Conservation (phyloP, 2,113 vertebrate species). For the Lepus americanus region DNA sequence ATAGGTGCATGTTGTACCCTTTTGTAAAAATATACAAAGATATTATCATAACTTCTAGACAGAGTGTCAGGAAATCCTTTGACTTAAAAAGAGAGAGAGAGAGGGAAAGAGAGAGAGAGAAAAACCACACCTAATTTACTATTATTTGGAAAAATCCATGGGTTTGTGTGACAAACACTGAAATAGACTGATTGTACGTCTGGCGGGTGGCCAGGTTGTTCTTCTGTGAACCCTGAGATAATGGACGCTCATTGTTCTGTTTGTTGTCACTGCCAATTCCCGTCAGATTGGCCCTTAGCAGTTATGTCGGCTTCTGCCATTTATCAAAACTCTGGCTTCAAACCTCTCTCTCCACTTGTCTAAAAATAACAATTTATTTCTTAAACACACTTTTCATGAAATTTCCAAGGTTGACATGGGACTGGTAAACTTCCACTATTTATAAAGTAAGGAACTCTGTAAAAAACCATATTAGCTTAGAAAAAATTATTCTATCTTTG, state of each 20-base stretch:
- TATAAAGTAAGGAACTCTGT: constrained; percentile 38
- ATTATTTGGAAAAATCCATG: constrained; percentile 74
- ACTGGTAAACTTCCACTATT: constrained; percentile 27
- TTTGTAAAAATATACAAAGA: constrained; percentile 75
- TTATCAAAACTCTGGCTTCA: constrained; percentile 69
- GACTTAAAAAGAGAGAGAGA: constrained; percentile 50
- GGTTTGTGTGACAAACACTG: constrained; percentile 69
- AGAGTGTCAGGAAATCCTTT: constrained; percentile 81
- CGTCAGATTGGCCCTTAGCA: constrained; percentile 54
- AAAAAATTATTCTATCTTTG: constrained; percentile 35
- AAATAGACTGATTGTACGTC: constrained; percentile 70
- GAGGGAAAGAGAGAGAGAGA: not conserved
- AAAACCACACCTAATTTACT: constrained; percentile 65
- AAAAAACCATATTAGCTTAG: constrained; percentile 9
- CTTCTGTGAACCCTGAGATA: constrained; percentile 64
- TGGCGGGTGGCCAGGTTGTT: constrained; percentile 70
- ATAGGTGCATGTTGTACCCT: constrained; percentile 62
- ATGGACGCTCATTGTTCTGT: constrained; percentile 68
- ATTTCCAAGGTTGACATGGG: constrained; percentile 2
- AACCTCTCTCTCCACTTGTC: constrained; percentile 45
- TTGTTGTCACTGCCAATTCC: constrained; percentile 67
- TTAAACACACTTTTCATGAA: constrained; percentile 20
- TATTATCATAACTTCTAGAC: constrained; percentile 70
- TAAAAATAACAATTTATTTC: constrained; percentile 69
- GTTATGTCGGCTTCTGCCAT: constrained; percentile 19